Evolutionary conservation across 2,888 invertebrate species (phyloP).

Genomic region (Parthenolecanium corni): DNA sequence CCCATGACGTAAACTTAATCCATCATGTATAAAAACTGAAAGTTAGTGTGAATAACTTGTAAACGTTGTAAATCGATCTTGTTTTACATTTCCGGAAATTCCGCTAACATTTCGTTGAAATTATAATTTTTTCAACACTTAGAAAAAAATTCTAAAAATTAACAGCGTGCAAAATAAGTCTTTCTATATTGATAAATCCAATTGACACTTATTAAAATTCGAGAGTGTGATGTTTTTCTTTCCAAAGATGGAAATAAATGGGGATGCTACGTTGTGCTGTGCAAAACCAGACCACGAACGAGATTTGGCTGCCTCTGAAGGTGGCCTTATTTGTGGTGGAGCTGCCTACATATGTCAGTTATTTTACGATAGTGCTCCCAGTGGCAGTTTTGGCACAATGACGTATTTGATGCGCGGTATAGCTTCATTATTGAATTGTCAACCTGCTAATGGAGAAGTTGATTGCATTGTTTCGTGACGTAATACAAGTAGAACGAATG

Average conservation of each 20-base stretch:
- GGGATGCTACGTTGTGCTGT: constrained; percentile 89
- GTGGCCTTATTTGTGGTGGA: constrained; percentile 71
- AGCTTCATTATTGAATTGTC: constrained; percentile 58
- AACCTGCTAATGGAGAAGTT: constrained; percentile 64
- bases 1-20: too few relatives aligned
- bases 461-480: constrained; percentile 56
- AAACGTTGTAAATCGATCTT: too few relatives aligned
- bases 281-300: constrained; percentile 57
- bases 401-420: constrained; percentile 84
- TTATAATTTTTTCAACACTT: too few relatives aligned
- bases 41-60: too few relatives aligned
- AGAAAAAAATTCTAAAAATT: too few relatives aligned
- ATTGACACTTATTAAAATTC: too few relatives aligned
- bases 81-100: too few relatives aligned
- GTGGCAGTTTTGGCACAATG: constrained; percentile 95
- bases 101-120: too few relatives aligned
- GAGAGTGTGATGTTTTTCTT: not conserved
- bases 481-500: too few relatives aligned
- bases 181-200: too few relatives aligned
- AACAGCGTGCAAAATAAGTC: too few relatives aligned
- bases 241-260: constrained; percentile 65
- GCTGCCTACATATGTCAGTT: constrained; percentile 93
- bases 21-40: too few relatives aligned
- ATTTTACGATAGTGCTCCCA: constrained; percentile 95
- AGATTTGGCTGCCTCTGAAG: constrained; percentile 44